Base-by-base conservation (phyloP, 2,113 vertebrate species). In the Zosterops hypoxanthus region DNA sequence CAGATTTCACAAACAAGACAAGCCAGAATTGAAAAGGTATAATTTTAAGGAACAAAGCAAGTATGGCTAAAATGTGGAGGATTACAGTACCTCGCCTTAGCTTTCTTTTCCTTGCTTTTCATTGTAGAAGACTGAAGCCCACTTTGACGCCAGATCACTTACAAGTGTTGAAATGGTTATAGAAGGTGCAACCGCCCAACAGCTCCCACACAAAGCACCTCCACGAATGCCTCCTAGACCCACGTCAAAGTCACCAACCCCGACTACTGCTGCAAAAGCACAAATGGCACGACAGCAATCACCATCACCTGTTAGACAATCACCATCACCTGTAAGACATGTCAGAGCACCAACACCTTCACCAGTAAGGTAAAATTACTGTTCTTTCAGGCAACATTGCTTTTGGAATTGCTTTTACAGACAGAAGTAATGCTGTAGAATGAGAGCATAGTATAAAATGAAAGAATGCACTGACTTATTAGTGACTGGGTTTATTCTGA, bases 301-400 rank as follows among this genome's bases (percentile, higher is more conserved):
- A 5, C 99, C 99, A 11, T 99, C 99, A 2, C 99, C 99, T 0
- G 98, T 99, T 46, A 98, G 99, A 97, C 99, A 99, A 94, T 99
- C 99, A 2, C 99, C 99, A 26, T 99, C 99, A 50, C 99, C 99
- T 0, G 99, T 99, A 94, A 98, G 99, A 97, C 99, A 99, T 6
- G 99, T 99, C 50, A 99, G 98, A 96, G 99, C 98, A 47, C 99
- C 99, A 2, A 97, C 98, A 12, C 99, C 99, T 6, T 97, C 99
- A 49, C 98, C 99, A 26, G 98, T 99, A 98, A 99, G 99, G 99
- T 99, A 98, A 93, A 90, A 19, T 72, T 42, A 23, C 24, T 33
- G 28, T 57, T 75, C 22, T 50, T 86, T 70, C 3, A 7, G 50
- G 61, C 11, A 59, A 21, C 8, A 33, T 12, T 33, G 8, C 19